Base-by-base conservation (phyloP, 2,113 vertebrate genomes). In the Rhipidura dahli region DNA sequence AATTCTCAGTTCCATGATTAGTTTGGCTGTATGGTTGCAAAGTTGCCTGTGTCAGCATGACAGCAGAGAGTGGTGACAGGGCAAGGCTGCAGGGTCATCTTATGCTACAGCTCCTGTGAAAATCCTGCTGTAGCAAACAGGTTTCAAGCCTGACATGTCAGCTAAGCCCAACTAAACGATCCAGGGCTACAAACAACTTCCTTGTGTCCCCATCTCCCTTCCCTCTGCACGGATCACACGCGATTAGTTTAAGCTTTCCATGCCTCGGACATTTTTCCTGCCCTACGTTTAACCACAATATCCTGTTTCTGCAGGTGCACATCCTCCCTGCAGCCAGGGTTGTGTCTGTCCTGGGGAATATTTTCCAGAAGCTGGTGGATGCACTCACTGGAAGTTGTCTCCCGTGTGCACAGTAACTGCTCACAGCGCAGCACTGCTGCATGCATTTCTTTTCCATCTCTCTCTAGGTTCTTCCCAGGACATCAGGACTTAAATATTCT, bases 251-350 rank as follows among this genome's bases (percentile, higher is more conserved):
- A 61, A 93, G 73, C 33, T 83, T 71, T 65, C 73, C 28, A 3
- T 77, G 50, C 54, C 63, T 95, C 47, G 11, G 70, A 59, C 50
- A 80, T 87, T 94, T 82, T 95, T 94, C 42, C 54, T 70, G 49
- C 31, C 90, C 66, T 91, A 28, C 4, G 3, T 87, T 96, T 93
- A 83, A 95, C 91, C 90, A 89, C 81, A 93, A 65, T 83, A 93
- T 96, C 96, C 89, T 96, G 71, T 86, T 83, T 47, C 96, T 96
- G 91, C 96, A 96, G 96, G 91, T 96, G 91, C 50, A 73, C 37
- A 27, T 47, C 59, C 60, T 28, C 47, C 70, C 59, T 83, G 63
- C 64, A 86, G 71, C 42, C 82, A 83, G 37, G 9, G 5, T 17
- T 54, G 18, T 50, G 45, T 85, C 1, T 0, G 28, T 94, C n/a